A percentile compares a stretch with the other conserved stretches of the same genome.
Evolutionary conservation across 2,888 invertebrate species (phyloP).

Genomic region (Dendrolimus houi): DNA sequence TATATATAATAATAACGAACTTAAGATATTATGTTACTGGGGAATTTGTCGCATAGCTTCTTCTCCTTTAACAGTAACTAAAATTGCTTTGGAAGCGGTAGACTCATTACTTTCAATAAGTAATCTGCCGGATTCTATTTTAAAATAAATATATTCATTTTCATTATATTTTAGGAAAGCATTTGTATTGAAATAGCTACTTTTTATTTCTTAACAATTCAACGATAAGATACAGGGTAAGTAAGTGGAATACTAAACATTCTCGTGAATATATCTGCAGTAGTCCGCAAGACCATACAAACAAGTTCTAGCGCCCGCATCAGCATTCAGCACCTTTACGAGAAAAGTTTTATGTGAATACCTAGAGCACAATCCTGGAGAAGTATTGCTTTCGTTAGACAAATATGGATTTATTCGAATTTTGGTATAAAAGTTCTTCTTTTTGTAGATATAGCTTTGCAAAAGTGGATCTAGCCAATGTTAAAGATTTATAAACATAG

Average conservation of each 20-base stretch:
- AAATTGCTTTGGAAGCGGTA: too few species aligned
- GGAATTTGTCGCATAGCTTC: too few species aligned
- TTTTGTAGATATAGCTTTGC: too few species aligned
- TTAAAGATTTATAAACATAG: too few species aligned
- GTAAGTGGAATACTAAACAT: neutral
- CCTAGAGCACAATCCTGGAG: slow-evolving; percentile 3
- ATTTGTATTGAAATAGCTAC: neutral
- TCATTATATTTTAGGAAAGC: neutral
- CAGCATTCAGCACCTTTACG: neutral
- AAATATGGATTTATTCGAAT: neutral
- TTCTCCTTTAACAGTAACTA: too few species aligned
- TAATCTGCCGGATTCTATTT: too few species aligned
- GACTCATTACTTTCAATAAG: too few species aligned
- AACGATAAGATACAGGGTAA: neutral
- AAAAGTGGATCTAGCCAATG: too few species aligned
- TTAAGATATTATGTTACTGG: too few species aligned
- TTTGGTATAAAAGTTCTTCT: neutral
- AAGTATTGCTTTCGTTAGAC: slow-evolving; percentile 4
- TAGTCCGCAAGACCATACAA: neutral
- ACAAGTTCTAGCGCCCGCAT: neutral
- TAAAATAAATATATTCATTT: too few species aligned
- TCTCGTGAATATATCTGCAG: neutral
- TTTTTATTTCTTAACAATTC: slow-evolving; percentile 1
- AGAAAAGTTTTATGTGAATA: neutral
- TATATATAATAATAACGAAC: too few species aligned